phyloP scores from a whole-genome alignment of 2,113 vertebrate genomes.

The Arenaria interpres region DNA sequence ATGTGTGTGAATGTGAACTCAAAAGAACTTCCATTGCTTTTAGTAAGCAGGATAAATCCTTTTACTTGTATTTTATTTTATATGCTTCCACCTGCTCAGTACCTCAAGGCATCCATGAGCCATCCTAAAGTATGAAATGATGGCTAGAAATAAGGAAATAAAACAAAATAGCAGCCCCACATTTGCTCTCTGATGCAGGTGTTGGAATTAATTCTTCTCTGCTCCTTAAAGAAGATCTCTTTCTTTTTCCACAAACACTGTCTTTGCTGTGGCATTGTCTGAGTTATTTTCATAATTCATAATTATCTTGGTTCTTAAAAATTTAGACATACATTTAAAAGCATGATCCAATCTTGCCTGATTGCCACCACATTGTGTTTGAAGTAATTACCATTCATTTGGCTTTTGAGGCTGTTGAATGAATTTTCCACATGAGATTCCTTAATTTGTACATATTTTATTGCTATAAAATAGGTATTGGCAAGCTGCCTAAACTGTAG shows the following conservation, averaged over 20 bases:
- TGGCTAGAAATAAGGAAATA: background rate
- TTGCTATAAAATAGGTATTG: conserved; percentile 83
- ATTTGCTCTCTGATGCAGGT: conserved; percentile 54
- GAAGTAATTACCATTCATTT: conserved; percentile 89
- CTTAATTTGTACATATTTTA: conserved; percentile 88
- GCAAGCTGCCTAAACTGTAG: conserved; percentile 77
- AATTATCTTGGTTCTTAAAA: conserved; percentile 82
- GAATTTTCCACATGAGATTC: conserved; percentile 87
- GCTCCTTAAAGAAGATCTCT: conserved; percentile 57
- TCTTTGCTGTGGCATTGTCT: conserved; percentile 69
- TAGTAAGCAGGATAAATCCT: background rate
- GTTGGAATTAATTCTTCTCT: conserved; percentile 28
- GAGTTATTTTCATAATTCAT: conserved; percentile 82
- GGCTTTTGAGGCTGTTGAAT: conserved; percentile 85
- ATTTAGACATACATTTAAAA: conserved; percentile 82
- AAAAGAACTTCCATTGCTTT: background rate
- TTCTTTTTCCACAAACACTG: conserved; percentile 65
- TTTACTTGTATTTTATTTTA: background rate
- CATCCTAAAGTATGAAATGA: background rate
- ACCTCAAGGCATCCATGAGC: background rate
- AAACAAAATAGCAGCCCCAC: background rate
- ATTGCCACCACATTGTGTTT: conserved; percentile 84
- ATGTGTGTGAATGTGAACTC: background rate
- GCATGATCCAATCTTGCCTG: conserved; percentile 85
- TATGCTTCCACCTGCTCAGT: background rate